Percentiles rank a stretch among this genome's conserved stretches.
Conservation (phyloP, 2,797 vertebrate species). For the Thamnophis elegans region DNA sequence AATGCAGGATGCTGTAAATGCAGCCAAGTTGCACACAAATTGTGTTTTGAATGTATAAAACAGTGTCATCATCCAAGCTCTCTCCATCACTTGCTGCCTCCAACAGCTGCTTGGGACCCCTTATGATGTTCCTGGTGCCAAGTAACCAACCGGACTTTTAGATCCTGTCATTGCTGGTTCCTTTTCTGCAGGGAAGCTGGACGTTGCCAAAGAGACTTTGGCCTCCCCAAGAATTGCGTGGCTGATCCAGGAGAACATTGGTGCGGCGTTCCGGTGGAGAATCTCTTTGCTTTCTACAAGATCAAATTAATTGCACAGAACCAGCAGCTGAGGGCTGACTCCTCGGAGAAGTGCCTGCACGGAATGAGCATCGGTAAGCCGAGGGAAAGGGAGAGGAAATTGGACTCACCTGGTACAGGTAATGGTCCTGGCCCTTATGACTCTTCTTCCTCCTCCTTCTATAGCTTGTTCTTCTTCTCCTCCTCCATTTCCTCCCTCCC, state of each 20-base stretch:
- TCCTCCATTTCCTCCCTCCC: too few relatives aligned
- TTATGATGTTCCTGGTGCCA: background rate
- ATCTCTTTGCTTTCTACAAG: constrained; percentile 35
- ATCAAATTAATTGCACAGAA: constrained; percentile 22
- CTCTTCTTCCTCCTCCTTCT: background rate
- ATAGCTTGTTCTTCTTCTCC: background rate
- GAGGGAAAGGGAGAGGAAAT: too few relatives aligned
- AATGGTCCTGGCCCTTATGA: background rate
- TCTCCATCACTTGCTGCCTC: background rate
- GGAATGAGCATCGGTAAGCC: constrained; percentile 36
- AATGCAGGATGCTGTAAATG: too few relatives aligned
- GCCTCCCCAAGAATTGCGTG: background rate
- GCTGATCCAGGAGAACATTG: background rate
- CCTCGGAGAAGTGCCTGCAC: constrained; percentile 14
- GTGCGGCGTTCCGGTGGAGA: constrained; percentile 5
- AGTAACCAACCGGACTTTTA: background rate
- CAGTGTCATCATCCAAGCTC: background rate
- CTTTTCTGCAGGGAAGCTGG: constrained; percentile 12
- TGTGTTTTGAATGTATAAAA: background rate
- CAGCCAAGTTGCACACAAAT: too few relatives aligned
- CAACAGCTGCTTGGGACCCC: background rate
- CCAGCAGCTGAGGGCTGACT: background rate
- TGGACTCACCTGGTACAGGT: background rate
- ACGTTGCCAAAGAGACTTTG: constrained; percentile 3
- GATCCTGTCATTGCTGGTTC: background rate